Conservation (phyloP, 1,140 invertebrate species). For the Pentalonia nigronervosa region DNA sequence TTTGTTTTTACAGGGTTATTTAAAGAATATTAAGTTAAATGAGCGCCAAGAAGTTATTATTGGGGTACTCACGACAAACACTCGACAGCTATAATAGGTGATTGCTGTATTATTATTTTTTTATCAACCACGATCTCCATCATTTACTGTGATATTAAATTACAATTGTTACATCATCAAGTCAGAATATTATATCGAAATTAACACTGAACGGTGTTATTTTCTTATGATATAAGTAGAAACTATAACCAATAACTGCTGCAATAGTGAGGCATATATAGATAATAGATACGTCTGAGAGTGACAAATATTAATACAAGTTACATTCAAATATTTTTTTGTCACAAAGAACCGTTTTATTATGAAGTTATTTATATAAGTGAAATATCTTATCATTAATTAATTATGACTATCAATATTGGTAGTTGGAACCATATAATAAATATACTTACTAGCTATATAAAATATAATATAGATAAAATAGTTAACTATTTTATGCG, state of each 20-base stretch:
- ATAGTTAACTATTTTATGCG: background rate
- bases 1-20: background rate
- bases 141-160: background rate
- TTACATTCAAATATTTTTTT: background rate
- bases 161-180: background rate
- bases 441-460: too few species aligned
- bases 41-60: background rate
- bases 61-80: background rate
- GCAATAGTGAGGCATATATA: background rate
- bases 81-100: background rate
- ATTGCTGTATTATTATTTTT: background rate
- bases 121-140: background rate
- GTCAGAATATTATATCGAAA: background rate
- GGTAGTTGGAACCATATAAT: background rate
- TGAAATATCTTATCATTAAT: background rate
- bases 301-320: background rate
- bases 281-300: background rate
- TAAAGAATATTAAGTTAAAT: background rate
- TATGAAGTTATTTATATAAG: background rate
- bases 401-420: conserved; percentile 12
- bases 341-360: background rate
- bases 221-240: background rate
- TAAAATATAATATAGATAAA: too few species aligned
- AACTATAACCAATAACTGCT: background rate
- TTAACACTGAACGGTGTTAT: background rate